Evolutionary conservation across 2,113 vertebrate genomes (phyloP).

Genomic region (Fukomys damarensis): DNA sequence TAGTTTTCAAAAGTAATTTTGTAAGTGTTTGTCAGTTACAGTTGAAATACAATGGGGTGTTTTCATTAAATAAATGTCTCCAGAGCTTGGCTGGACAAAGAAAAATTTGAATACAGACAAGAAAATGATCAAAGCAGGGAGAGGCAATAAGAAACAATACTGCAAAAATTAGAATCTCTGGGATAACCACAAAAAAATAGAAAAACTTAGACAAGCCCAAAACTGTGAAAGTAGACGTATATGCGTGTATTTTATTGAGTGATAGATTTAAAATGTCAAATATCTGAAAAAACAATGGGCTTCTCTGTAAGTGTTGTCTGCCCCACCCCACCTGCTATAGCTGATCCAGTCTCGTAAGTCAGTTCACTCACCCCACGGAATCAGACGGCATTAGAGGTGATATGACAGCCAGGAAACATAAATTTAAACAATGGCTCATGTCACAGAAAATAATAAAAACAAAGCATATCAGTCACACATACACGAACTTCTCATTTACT

Average conservation of each 20-base stretch:
- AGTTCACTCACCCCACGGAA: not conserved
- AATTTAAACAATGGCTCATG: not conserved
- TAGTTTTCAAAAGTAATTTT: not conserved
- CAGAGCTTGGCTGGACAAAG: not conserved
- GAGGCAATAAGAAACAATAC: not conserved
- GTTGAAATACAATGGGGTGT: not conserved
- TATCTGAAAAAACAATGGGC: not conserved
- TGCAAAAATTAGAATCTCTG: not conserved
- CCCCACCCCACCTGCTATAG: no score
- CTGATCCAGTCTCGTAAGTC: accelerated
- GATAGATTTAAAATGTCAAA: not conserved
- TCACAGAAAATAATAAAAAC: not conserved
- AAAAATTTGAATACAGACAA: not conserved
- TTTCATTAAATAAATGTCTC: not conserved
- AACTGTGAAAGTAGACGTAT: not conserved
- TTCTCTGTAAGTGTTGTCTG: no score
- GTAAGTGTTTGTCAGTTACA: not conserved
- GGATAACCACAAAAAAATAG: not conserved
- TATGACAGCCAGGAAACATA: not conserved
- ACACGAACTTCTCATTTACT: not conserved
- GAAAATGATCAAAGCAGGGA: not conserved
- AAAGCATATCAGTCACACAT: not conserved
- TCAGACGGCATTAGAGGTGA: not conserved
- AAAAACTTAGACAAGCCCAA: not conserved
- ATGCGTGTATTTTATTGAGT: not conserved